Evolutionary conservation across 2,888 invertebrate genomes (phyloP), one percentile per base, ranked within the genome.

Genomic region (Drosophila atroscutellata): DNA sequence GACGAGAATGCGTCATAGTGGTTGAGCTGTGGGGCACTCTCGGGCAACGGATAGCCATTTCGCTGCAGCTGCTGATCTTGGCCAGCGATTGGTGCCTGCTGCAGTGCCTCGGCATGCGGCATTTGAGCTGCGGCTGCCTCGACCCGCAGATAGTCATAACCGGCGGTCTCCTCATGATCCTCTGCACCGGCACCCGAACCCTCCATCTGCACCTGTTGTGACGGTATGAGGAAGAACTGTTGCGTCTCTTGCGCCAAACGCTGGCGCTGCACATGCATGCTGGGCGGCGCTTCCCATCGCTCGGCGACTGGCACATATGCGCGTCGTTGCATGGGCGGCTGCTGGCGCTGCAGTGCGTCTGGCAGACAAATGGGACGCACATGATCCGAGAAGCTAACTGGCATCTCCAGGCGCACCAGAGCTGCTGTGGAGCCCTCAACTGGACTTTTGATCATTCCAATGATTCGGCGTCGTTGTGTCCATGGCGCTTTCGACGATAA

Each of bases 381-480:
- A 90, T 97, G 97, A 92, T 98, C 97, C 0, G 97, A 97, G 89
- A 95, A 95, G 65, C 94, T 94, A 0, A 97, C 94, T 0, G 97
- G 95, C 65, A 96, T 95, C 83, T 97, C 97, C 45, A 98, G 93
- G 75, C 97, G 96, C 49, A 97, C 95, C 63, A 98, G 93, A 0
- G 97, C 97, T 7, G 97, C 94, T 75, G 97, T 97, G 81, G 97
- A 97, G 28, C 98, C 98, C 92, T 97, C 97, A 0, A 98, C 97
- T 0, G 97, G 98, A 0, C 97, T 97, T 81, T 97, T 97, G 20
- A 97, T 95, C 96, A 98, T 96, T 36, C 97, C 97, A 6, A 97
- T 95, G 59, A 97, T 96, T 64, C 97, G 94, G 57, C 96, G 94
- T 81, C 97, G 96, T 91, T 97, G 97, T 82, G 97, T 97, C 97